Conservation (phyloP, 2,888 invertebrate species). For the Caenorhabditis virilis region DNA sequence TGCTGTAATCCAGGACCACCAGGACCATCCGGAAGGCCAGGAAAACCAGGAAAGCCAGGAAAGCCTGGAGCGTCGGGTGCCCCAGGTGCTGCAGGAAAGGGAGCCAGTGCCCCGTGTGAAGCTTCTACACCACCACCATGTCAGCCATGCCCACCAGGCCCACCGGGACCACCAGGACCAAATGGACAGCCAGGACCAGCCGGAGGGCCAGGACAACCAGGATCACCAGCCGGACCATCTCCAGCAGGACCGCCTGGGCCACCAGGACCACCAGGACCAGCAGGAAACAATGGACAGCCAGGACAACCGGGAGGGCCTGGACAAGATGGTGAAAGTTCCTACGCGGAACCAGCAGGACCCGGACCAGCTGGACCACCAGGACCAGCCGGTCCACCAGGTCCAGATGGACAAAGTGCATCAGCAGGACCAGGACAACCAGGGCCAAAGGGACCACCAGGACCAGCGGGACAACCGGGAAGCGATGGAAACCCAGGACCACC, state of each 20-base stretch:
- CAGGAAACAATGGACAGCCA: slow-evolving; percentile 30
- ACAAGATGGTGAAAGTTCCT: slow-evolving; percentile 5
- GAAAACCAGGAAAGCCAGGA: slow-evolving; percentile 40
- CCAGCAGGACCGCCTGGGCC: slow-evolving; percentile 27
- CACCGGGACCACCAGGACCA: slow-evolving; percentile 56
- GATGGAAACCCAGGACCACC: slow-evolving; percentile 41
- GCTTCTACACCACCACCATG: slow-evolving; percentile 35
- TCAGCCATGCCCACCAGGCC: slow-evolving; percentile 45
- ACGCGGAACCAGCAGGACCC: slow-evolving; percentile 14
- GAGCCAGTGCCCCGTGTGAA: slow-evolving; percentile 23
- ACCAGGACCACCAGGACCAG: slow-evolving; percentile 36
- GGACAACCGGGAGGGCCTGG: slow-evolving; percentile 26
- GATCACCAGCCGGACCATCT: slow-evolving; percentile 19
- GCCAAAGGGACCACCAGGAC: slow-evolving; percentile 52
- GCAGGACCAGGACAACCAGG: slow-evolving; percentile 40
- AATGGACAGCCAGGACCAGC: slow-evolving; percentile 39
- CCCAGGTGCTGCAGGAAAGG: slow-evolving; percentile 28
- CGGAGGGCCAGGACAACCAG: slow-evolving; percentile 45
- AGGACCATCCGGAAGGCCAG: slow-evolving; percentile 30
- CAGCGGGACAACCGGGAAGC: slow-evolving; percentile 40
- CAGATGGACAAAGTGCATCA: slow-evolving; percentile 32
- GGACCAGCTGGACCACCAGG: slow-evolving; percentile 36
- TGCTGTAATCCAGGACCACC: slow-evolving; percentile 39
- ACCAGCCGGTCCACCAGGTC: slow-evolving; percentile 40
- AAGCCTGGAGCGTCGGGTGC: slow-evolving; percentile 37